Conservation (phyloP, 2,113 vertebrate genomes). For the Nibea coibor region DNA sequence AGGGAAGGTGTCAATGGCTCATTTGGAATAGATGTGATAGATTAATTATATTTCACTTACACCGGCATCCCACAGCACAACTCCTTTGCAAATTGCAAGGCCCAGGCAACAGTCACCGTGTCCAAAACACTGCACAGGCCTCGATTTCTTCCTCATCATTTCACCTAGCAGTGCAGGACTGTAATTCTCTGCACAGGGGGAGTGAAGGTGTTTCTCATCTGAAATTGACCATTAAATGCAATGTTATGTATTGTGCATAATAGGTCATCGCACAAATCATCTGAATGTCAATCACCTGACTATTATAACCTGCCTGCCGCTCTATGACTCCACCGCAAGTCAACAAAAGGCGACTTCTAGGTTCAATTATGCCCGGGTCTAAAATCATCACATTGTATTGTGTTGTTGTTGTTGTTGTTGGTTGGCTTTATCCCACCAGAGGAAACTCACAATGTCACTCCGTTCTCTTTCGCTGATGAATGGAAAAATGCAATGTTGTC, state of each 20-base stretch:
- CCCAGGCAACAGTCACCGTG: conserved; percentile 44
- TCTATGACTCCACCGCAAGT: conserved; percentile 21
- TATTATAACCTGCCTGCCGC: conserved; percentile 48
- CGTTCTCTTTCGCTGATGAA: conserved; percentile 77
- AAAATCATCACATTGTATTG: conserved; percentile 68
- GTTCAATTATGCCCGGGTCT: conserved; percentile 70
- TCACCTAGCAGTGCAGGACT: conserved; percentile 42
- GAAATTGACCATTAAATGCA: conserved; percentile 59
- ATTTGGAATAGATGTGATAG: conserved; percentile 79
- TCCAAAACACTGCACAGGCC: conserved; percentile 44
- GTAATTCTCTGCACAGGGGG: conserved; percentile 30
- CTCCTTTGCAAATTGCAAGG: conserved; percentile 67
- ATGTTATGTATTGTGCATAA: conserved; percentile 20
- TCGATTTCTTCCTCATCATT: conserved; percentile 69
- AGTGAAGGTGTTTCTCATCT: conserved; percentile 46
- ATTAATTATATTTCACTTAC: conserved; percentile 81
- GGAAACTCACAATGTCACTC: conserved; percentile 80
- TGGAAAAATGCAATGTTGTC: conserved; percentile 78
- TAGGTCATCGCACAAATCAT: conserved; percentile 47
- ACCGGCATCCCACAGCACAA: conserved; percentile 66
- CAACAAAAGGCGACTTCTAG: conserved; percentile 65
- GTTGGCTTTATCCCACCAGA: conserved; percentile 67
- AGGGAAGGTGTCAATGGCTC: conserved; percentile 76
- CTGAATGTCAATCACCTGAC: conserved; percentile 68
- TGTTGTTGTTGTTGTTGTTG: conserved; percentile 54